These are phyloP conservation scores for Serilophus lunatus DNA, from an alignment of 2,113 vertebrate species.

Conservation along the genomic window DNA sequence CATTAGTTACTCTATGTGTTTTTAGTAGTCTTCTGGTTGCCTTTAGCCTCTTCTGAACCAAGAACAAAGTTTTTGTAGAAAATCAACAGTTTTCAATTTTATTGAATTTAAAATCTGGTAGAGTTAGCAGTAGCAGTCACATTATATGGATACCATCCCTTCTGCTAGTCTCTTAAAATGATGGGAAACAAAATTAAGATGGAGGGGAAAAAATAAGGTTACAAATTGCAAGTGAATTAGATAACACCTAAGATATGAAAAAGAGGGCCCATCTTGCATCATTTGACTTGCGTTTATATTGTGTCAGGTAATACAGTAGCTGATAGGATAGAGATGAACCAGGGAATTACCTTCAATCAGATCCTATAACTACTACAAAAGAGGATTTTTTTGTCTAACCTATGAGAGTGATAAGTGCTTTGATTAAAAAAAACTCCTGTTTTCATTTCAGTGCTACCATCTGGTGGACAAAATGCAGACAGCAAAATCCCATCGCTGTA, in stretches of 20 bases:
- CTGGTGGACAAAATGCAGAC: slow-evolving; percentile 65
- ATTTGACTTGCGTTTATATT: not conserved
- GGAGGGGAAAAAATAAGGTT: not conserved
- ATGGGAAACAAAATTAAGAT: not conserved
- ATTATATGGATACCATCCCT: not conserved
- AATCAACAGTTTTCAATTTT: not conserved
- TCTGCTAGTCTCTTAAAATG: not conserved
- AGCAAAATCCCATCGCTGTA: slow-evolving; percentile 12
- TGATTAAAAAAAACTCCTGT: slow-evolving; percentile 17
- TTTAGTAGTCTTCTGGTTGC: not conserved
- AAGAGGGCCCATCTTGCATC: not conserved
- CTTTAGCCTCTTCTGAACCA: not conserved
- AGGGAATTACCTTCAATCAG: not conserved
- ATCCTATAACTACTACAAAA: not conserved
- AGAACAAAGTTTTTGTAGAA: not conserved
- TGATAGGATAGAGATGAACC: not conserved
- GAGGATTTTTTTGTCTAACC: not conserved
- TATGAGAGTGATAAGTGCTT: not conserved
- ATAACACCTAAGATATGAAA: not conserved
- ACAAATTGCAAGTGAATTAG: not conserved
- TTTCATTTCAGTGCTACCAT: slow-evolving; percentile 63
- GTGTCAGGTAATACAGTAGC: not conserved
- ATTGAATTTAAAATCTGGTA: not conserved
- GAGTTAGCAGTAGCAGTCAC: not conserved
- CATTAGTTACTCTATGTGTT: not conserved